A percentile compares a stretch with the other conserved stretches of the same genome.
phyloP scores from a whole-genome alignment of 2,113 vertebrate species.

The Rhabdomys dilectus region DNA sequence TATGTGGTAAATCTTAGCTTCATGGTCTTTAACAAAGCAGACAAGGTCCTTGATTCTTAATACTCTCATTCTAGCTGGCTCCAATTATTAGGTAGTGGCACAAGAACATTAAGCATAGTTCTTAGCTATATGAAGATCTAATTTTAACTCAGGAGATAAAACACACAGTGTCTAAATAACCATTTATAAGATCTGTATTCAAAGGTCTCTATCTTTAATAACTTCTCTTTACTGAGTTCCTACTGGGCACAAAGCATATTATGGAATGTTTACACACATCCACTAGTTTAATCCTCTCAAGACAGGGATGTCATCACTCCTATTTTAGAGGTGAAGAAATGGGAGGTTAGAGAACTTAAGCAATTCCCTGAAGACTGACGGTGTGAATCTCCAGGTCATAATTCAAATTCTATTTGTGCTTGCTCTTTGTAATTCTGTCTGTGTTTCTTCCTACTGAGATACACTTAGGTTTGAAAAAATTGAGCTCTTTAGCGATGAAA shows the following conservation, averaged over 20 bases:
- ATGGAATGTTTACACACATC: not conserved
- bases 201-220: not conserved
- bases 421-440: not conserved
- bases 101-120: not conserved
- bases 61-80: not conserved
- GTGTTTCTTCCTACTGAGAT: not conserved
- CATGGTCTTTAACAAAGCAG: not conserved
- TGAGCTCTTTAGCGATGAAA: not conserved
- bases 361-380: not conserved
- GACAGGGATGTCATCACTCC: not conserved
- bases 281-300: not conserved
- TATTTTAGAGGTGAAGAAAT: not conserved
- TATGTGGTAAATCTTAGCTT: not conserved
- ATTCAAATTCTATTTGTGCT: conserved; percentile 5
- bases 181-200: not conserved
- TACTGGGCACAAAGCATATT: not conserved
- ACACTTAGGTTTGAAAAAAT: not conserved
- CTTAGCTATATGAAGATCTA: not conserved
- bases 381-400: not conserved
- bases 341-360: not conserved
- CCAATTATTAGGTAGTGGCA: not conserved
- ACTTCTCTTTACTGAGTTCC: not conserved
- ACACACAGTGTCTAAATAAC: not conserved
- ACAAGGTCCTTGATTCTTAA: not conserved
- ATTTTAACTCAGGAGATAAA: not conserved